Base-by-base conservation (phyloP, 92 coral and sea anemone species). In the Actinernus sp. region DNA sequence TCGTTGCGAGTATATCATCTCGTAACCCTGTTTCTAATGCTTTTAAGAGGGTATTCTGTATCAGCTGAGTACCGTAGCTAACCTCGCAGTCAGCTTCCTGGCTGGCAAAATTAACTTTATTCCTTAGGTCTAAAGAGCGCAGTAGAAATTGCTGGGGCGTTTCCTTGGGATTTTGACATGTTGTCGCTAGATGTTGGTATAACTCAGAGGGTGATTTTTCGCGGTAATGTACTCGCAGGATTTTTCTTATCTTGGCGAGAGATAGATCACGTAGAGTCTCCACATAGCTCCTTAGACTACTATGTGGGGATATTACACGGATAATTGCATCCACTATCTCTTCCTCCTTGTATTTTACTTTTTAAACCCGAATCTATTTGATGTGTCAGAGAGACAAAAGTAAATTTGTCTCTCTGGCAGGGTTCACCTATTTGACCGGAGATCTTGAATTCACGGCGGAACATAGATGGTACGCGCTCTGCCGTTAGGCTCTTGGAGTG, bases 331-430 rank as follows among this genome's bases (percentile, higher is more conserved):
- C 78, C 1, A 59, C 43, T 18, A 65, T 78, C 6, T 85, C 82
- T 9, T 14, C 60, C 33, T 59, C 74, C 17, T 60, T 53, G 38
- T 79, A 73, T 17, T 58, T 75, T 34, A n/a, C 78, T 61, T 43
- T 73, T 79, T 8, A 86, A 61, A 9, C 82, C 81, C 8, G 79
- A 79, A 31, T 86, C 87, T 1, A 67, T 66, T 65, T 79, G 87
- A 22, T 86, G 91, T 17, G 76, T 85, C 7, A 71, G 74, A 1
- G 85, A 84, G 20, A 84, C 75, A 55, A 84, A 85, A 13, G 86
- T 57, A 18, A 78, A 51, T 45, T 85, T 85, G 7, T 78, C 90
- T 18, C 77, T 73, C 25, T 83, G 83, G 4, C 83, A 72, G 0
- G 77, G 88, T 38, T 82, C 73, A 14, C n/a, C n/a, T 17, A 70